phyloP scores from a whole-genome alignment of 2,113 vertebrate species.

The Cyphomyrus plagiostoma region DNA sequence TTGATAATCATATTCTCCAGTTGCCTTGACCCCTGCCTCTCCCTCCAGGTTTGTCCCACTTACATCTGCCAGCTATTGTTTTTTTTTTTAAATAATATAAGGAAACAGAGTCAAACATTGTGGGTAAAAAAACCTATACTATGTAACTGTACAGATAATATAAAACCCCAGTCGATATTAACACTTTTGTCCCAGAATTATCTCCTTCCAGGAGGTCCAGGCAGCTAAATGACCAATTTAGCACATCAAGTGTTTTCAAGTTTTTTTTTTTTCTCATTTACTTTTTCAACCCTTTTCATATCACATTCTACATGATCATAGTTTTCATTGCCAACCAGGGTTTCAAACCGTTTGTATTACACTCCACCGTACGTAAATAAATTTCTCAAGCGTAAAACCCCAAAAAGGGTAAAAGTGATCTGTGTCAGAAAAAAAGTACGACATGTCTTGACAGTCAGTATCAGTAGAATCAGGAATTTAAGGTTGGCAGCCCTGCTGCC shows the following conservation, averaged over 20 bases:
- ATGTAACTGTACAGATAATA: no score
- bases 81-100: background rate
- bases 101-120: background rate
- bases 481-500: no score
- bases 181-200: background rate
- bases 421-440: no score
- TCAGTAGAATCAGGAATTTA: no score
- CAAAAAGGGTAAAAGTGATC: no score
- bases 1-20: background rate
- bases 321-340: background rate
- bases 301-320: background rate
- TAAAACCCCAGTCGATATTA: background rate
- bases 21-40: background rate
- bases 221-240: background rate
- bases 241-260: background rate
- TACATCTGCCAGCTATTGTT: background rate
- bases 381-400: no score
- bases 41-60: background rate
- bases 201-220: background rate
- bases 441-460: no score
- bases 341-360: background rate
- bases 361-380: no score
- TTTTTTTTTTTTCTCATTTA: background rate
- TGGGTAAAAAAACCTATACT: background rate
- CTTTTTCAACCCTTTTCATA: background rate